Base-by-base conservation (phyloP, 2,888 invertebrate genomes). In the Mythimna lalbum region DNA sequence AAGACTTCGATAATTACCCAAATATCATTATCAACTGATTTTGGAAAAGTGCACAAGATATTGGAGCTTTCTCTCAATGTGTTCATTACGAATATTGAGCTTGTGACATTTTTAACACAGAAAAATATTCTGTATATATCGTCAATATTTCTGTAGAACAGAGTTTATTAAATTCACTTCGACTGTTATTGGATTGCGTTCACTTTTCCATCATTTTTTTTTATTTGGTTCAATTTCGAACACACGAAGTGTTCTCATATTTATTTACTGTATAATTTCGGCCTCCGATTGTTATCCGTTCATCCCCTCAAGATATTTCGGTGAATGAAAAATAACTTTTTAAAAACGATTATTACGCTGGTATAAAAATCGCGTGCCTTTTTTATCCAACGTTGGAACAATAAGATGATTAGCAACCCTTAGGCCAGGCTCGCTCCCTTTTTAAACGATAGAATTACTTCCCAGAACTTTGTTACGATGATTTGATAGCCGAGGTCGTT, bases 331-430 rank as follows among this genome's bases (percentile, higher is more conserved):
- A 73, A 63, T 63, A 67, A 63, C 55, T 77, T 79, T 78, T 73
- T 63, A 43, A 75, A 85, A 83, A 78, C 72, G 72, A 83, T 85
- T 79, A 88, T 86, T 85, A 79, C 27, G 64, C 68, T 70, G 80
- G 81, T 86, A 85, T 88, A 85, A 88, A 86, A 86, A 84, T 86
- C 85, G 87, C 86, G 82, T 87, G 85, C 86, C 78, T 79, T 86
- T 69, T 89, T 86, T 81, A 83, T 73, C 80, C 85, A 84, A 81
- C 82, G 76, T 82, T 87, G 86, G 86, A 90, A 92, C 91, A 92
- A 92, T 91, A 87, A 88, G 89, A 90, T 91, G 90, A 92, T 92
- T 91, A 92, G 90, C 89, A 85, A 88, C 92, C 90, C 90, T 90
- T 86, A 85, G 88, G 89, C 87, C 84, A 86, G 80, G 31, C 64